phyloP scores from a whole-genome alignment of 2,888 invertebrate genomes.

The Zaprionus obscuricornis region DNA sequence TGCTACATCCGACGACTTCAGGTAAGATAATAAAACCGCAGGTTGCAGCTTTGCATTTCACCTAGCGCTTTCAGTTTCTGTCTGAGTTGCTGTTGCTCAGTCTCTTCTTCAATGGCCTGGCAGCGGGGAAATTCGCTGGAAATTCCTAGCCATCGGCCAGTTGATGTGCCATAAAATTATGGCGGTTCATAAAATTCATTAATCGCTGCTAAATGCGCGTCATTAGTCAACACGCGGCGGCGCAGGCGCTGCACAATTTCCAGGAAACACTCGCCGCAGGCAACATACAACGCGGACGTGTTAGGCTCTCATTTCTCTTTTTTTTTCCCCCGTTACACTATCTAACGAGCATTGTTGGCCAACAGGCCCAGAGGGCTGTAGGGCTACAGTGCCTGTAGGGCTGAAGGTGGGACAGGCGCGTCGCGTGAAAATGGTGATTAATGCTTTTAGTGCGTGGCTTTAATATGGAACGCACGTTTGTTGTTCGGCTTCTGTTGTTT shows the following conservation, averaged over 20 bases:
- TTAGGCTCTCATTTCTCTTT: constrained; percentile 32
- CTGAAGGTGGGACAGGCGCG: constrained; percentile 56
- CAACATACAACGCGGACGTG: constrained; percentile 37
- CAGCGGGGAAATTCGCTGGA: constrained; percentile 69
- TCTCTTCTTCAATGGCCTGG: constrained; percentile 61
- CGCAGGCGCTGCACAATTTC: constrained; percentile 60
- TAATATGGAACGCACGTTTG: constrained; percentile 65
- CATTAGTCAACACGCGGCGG: constrained; percentile 72
- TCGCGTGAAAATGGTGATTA: constrained; percentile 78
- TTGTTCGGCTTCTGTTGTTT: constrained; percentile 21
- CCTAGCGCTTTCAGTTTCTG: constrained; percentile 30
- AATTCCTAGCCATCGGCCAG: constrained; percentile 51
- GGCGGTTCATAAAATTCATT: constrained; percentile 74
- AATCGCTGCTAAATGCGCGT: constrained; percentile 78
- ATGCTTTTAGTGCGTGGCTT: constrained; percentile 70
- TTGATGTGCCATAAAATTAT: constrained; percentile 78
- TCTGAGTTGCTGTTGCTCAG: constrained; percentile 4
- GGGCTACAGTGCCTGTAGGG: constrained; percentile 15
- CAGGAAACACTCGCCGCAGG: constrained; percentile 62
- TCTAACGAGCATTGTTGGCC: constrained; percentile 44
- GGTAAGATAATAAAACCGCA: constrained; percentile 69
- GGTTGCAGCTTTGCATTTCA: constrained; percentile 40
- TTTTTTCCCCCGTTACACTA: background rate
- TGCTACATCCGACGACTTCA: constrained; percentile 20
- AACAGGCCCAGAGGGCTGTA: no score